Evolutionary conservation across 1,140 invertebrate genomes (phyloP).

Genomic region (Bombus breviceps): DNA sequence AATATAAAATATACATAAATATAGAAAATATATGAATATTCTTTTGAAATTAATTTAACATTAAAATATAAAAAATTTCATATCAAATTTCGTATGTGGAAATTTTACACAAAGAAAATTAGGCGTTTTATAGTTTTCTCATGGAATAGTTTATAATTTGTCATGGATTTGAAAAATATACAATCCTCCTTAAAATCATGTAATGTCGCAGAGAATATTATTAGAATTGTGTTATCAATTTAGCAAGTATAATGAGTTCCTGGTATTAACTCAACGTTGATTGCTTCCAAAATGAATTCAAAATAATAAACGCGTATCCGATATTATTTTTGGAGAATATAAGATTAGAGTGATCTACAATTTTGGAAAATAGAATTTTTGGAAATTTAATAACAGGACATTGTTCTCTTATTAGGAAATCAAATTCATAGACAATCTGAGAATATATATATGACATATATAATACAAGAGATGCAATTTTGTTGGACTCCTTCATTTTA

Average conservation of each 20-base stretch:
- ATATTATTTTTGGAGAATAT: background rate
- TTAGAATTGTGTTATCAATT: background rate
- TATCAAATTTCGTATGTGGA: too few relatives aligned
- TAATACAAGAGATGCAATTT: background rate
- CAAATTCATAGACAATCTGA: background rate
- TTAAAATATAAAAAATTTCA: too few relatives aligned
- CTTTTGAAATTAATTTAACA: too few relatives aligned
- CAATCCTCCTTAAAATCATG: background rate
- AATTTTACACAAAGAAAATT: too few relatives aligned
- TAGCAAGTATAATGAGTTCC: background rate
- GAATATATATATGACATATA: background rate
- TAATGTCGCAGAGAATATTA: too few relatives aligned
- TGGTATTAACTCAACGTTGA: background rate
- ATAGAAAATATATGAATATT: too few relatives aligned
- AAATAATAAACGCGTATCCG: background rate
- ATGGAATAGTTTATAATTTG: too few relatives aligned
- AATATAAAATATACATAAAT: too few relatives aligned
- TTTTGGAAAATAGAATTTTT: background rate
- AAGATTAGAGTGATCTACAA: background rate
- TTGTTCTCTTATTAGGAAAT: background rate
- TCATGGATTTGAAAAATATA: background rate
- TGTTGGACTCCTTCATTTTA: background rate
- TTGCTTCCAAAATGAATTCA: background rate
- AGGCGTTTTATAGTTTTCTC: too few relatives aligned
- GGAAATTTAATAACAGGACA: background rate